Conservation (phyloP, 2,888 invertebrate species). For the Rhyacophila evoluta region DNA sequence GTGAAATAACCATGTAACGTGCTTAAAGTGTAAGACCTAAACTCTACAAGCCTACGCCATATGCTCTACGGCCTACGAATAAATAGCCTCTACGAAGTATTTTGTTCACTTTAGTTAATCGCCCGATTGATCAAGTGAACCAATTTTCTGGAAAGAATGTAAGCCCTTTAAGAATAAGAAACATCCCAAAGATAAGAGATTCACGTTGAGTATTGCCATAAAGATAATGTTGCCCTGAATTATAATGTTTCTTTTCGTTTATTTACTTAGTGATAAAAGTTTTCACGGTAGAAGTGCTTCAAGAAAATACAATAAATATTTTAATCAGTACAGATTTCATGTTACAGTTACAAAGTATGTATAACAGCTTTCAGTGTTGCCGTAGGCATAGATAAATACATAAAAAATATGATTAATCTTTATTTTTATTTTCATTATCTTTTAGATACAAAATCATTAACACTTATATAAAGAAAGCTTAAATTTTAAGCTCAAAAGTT, state of each 20-base stretch:
- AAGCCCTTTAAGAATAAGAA: constrained; percentile 17
- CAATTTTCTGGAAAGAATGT: constrained; percentile 5
- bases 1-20: constrained; percentile 5
- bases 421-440: too few relatives aligned
- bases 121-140: constrained; percentile 18
- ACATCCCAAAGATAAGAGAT: not conserved
- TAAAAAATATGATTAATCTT: too few relatives aligned
- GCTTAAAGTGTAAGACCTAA: not conserved
- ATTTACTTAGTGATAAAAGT: not conserved
- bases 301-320: not conserved
- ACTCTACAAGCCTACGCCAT: not conserved
- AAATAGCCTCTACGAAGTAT: constrained; percentile 9
- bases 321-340: not conserved
- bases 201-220: not conserved
- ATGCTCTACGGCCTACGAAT: not conserved
- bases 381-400: too few relatives aligned
- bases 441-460: too few relatives aligned
- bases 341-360: too few relatives aligned
- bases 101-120: constrained; percentile 13
- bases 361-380: too few relatives aligned
- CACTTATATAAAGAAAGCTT: too few relatives aligned
- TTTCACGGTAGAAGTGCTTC: not conserved
- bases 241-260: constrained; percentile 14
- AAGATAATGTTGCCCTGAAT: not conserved
- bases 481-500: too few relatives aligned